Base-by-base conservation (phyloP, 2,888 invertebrate genomes). In the Lissocephala sabroskyi region DNA sequence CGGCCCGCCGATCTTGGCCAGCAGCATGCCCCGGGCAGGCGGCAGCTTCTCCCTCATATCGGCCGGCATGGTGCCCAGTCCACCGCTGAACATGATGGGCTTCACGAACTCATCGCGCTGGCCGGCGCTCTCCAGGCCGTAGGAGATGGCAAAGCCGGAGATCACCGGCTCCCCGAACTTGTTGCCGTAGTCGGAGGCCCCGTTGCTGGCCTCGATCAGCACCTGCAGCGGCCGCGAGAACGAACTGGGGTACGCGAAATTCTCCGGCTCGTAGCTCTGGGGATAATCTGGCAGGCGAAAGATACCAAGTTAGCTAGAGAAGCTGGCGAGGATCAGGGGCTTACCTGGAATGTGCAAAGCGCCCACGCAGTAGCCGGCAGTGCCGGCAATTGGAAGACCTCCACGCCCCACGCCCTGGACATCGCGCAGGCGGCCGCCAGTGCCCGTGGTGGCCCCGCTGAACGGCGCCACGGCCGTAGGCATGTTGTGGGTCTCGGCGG, bases 401-500 rank as follows among this genome's bases (percentile, higher is more conserved):
- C 98, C 98, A 52, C 97, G 87, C 1, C 98, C 98, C 3, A 98
- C 95, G 10, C 93, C 94, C 83, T 98, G 97, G 0, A 98, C 94
- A 85, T 99, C 98, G 52, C 84, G 78, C 19, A 98, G 91, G 33
- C 98, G 88, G 0, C 98, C 98, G 0, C 98, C 98, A 0, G 98
- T 97, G 17, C 98, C 98, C 0, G 98, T 98, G 0, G 98, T 96
- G 0, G 98, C 98, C 0, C 98, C 98, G 85, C 97, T 96, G 65
- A 98, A 98, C 0, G 98, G 98, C 0, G 97, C 96, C 7, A 98
- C 97, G 0, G 97, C 96, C 0, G 97, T 97, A 1, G 97, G 97
- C 88, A 98, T 98, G 83, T 98, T 98, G 85, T 99, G 98, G 0
- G 98, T 99, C 86, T 99, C 98, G 0, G 98, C 98, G 0, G 98